Base-by-base conservation (phyloP, 1,140 invertebrate genomes). In the Subanguina moxae region DNA sequence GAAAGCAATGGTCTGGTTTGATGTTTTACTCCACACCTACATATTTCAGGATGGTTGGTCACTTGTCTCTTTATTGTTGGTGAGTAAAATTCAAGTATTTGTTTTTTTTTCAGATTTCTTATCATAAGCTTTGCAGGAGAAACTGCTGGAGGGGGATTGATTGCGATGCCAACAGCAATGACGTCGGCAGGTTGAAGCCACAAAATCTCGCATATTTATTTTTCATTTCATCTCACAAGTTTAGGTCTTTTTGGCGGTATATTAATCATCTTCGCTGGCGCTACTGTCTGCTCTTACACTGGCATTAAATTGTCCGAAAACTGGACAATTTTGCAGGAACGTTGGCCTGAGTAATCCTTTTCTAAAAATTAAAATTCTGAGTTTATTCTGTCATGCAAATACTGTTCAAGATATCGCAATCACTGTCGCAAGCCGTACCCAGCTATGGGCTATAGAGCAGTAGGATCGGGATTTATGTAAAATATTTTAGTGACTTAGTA, bases 311-410 rank as follows among this genome's bases (percentile, higher is more conserved):
- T 90, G 0, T 88, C 88, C 0, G 85, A 86, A 58, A 89, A 89
- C 80, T 90, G 89, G 89, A 84, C 86, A 32, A 88, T 90, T 28
- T 75, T 90, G 11, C 88, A 89, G 78, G 86, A 88, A 58, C 78
- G 89, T 3, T 88, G 87, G 77, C 86, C 87, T 0, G 86, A 89
- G 67, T 87, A 87, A n/a, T 52, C 23, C 8, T 25, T 52, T 21
- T 45, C 11, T 45, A 45, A 45, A 45, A 11, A 45, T 45, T 45
- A n/a, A 45, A 13, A n/a, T n/a, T 45, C n/a, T 11, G 11, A 13
- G 43, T 45, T 11, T 13, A 45, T 45, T n/a, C 11, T 45, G 43
- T 45, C 43, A 45, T 45, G n/a, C n/a, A n/a, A n/a, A n/a, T n/a
- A n/a, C n/a, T n/a, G n/a, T n/a, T n/a, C 17, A 7, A 61, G 58